These are phyloP conservation scores for Drosophila ercepeae DNA, from an alignment of 1,140 invertebrate species.

Conservation along the genomic window DNA sequence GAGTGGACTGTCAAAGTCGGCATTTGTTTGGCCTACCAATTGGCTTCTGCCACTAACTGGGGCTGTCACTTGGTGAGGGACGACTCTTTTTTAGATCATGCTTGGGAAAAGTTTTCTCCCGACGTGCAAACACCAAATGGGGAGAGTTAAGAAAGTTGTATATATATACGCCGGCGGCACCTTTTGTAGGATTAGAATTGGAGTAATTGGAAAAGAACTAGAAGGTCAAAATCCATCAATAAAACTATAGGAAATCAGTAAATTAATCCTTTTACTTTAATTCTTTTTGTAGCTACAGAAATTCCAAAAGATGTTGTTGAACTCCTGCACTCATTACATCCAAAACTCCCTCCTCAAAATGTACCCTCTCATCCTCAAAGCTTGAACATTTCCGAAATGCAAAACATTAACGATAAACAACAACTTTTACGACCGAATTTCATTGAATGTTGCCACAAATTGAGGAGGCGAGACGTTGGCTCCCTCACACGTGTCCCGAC, in stretches of 20 bases:
- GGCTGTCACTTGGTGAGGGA: conserved; percentile 58
- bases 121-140: conserved; percentile 20
- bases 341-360: conserved; percentile 2
- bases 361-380: neutral
- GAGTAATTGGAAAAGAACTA: conserved; percentile 3
- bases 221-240: neutral
- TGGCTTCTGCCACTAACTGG: conserved; percentile 39
- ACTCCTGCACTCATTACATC: conserved; percentile 33
- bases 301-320: conserved; percentile 50
- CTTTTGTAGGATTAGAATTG: conserved; percentile 14
- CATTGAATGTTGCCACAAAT: conserved; percentile 72
- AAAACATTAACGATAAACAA: conserved; percentile 77
- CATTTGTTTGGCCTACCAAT: conserved; percentile 78
- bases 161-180: conserved; percentile 15
- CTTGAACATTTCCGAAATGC: conserved; percentile 59
- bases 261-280: neutral
- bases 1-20: conserved; percentile 47
- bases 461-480: conserved; percentile 38
- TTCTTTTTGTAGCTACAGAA: neutral
- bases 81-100: conserved; percentile 24
- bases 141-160: conserved; percentile 48
- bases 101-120: conserved; percentile 66
- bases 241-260: no score
- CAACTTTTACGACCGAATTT: conserved; percentile 73
- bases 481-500: conserved; percentile 61